phyloP scores from a whole-genome alignment of 2,113 vertebrate species.

The Lanius collurio region DNA sequence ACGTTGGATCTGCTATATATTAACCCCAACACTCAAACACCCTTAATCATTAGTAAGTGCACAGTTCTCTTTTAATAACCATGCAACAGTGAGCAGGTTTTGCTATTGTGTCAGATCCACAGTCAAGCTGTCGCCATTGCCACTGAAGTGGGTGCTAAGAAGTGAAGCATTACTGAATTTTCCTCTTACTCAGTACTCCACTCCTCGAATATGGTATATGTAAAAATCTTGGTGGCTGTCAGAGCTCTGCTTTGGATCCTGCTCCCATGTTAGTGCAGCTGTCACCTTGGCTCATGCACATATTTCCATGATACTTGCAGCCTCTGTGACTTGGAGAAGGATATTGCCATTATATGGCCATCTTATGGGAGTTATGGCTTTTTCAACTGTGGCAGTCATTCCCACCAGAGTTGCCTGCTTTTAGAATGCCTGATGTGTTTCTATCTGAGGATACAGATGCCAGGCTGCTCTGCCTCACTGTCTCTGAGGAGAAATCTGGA shows the following conservation, averaged over 20 bases:
- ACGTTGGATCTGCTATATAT: neutral
- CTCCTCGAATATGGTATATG: neutral
- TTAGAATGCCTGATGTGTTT: neutral
- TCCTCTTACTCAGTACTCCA: neutral
- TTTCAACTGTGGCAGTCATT: neutral
- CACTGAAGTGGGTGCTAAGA: neutral
- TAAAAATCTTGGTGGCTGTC: neutral
- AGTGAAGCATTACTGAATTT: neutral
- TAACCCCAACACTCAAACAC: accelerated
- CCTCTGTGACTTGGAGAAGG: neutral
- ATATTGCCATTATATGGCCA: neutral
- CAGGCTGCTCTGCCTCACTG: neutral
- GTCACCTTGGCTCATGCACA: neutral
- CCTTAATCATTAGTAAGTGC: neutral
- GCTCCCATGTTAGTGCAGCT: neutral
- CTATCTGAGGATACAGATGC: neutral
- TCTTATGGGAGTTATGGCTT: neutral
- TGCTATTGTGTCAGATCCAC: neutral
- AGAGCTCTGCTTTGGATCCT: neutral
- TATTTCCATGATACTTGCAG: neutral
- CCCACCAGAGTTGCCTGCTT: neutral
- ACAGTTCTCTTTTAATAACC: neutral
- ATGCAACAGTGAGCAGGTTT: neutral
- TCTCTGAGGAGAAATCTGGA: neutral
- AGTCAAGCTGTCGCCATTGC: neutral